Percentiles rank a stretch among this genome's conserved stretches.
Evolutionary conservation across 2,888 invertebrate genomes (phyloP).

Genomic region (Tipula helvola): DNA sequence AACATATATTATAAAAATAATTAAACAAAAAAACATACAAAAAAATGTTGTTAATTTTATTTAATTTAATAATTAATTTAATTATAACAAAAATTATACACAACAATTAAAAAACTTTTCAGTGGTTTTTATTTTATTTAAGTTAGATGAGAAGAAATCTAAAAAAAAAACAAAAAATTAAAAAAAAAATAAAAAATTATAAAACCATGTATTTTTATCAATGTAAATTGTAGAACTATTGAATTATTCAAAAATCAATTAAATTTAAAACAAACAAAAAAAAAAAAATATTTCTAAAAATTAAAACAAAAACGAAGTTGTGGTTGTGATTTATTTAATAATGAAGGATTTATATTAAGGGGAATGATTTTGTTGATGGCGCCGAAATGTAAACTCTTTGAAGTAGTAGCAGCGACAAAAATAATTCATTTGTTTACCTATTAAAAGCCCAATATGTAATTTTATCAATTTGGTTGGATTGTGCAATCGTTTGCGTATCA

Average conservation of each 20-base stretch:
- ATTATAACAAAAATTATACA: not conserved
- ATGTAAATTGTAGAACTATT: not conserved
- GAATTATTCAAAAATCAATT: not conserved
- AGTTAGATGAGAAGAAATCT: not conserved
- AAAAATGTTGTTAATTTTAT: not conserved
- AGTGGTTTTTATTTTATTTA: not conserved
- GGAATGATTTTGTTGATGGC: not conserved
- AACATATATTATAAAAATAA: not conserved
- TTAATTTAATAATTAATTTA: not conserved
- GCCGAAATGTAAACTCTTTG: no score
- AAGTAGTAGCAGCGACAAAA: no score
- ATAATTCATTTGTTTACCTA: no score
- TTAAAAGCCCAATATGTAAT: no score
- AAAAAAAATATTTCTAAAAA: not conserved
- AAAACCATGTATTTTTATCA: not conserved
- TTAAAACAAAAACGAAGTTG: not conserved
- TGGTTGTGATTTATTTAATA: not conserved
- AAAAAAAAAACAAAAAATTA: not conserved
- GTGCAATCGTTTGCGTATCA: no score
- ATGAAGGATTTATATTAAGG: not conserved
- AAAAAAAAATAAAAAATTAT: not conserved
- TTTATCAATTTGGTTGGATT: no score
- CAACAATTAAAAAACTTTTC: not conserved
- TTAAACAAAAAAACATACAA: not conserved
- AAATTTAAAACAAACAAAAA: not conserved